Percentiles rank a stretch among this genome's conserved stretches.
These are phyloP conservation scores for Phocoena phocoena DNA, from an alignment of 2,113 vertebrate species.

Conservation along the genomic window DNA sequence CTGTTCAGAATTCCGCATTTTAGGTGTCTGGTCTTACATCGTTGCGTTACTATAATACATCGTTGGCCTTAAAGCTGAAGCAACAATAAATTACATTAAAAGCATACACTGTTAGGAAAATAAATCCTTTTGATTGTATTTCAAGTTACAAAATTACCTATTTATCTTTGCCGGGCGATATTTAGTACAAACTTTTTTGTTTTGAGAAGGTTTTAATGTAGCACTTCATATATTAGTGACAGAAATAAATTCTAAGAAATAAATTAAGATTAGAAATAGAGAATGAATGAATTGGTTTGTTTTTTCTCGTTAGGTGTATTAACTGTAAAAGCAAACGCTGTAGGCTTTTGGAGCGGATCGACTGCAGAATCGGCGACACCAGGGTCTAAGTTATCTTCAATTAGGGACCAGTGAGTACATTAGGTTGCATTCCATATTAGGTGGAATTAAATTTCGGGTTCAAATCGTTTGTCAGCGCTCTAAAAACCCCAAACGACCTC, in stretches of 20 bases:
- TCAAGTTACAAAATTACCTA: background rate
- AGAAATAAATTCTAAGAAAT: background rate
- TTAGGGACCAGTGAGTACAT: background rate
- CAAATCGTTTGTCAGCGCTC: background rate
- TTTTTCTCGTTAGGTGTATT: background rate
- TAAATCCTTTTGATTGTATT: background rate
- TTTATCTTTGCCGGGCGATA: background rate
- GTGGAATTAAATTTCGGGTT: conserved; percentile 54
- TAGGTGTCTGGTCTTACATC: background rate
- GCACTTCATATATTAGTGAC: background rate
- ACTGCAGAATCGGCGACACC: background rate
- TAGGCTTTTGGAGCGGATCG: background rate
- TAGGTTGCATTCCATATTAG: background rate
- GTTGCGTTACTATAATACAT: background rate
- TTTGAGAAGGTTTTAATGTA: background rate
- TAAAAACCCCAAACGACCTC: background rate
- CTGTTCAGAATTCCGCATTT: background rate
- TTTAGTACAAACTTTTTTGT: background rate
- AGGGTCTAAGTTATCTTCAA: background rate
- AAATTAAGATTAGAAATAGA: background rate
- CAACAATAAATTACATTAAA: background rate
- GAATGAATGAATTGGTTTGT: background rate
- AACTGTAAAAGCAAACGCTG: background rate
- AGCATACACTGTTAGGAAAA: background rate
- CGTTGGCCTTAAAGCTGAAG: background rate